A percentile compares a stretch with the other conserved stretches of the same genome.
phyloP scores from a whole-genome alignment of 2,113 vertebrate species.

The Petroica traversi region DNA sequence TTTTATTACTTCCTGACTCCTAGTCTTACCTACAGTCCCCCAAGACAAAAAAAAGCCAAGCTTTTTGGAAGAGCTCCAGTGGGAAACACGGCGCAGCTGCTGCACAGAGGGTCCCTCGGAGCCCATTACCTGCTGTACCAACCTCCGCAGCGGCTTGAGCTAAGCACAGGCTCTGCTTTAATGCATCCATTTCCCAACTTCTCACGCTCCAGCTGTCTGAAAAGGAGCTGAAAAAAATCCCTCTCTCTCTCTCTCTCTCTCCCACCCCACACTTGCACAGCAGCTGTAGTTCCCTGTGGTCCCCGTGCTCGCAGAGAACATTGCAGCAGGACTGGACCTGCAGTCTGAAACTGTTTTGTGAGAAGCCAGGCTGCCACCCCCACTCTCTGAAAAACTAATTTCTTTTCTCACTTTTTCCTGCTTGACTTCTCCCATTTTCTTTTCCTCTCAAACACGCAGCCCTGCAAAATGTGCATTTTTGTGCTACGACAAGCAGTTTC shows the following conservation, averaged over 20 bases:
- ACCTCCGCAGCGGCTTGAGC: neutral
- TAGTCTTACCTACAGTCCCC: constrained; percentile 22
- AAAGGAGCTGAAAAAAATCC: neutral
- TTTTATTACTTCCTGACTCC: constrained; percentile 55
- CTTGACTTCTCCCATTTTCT: neutral
- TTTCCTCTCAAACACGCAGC: neutral
- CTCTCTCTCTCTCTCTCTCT: neutral
- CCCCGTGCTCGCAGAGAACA: accelerated
- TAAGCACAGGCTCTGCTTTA: neutral
- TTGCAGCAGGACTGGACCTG: neutral
- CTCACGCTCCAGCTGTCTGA: constrained; percentile 23
- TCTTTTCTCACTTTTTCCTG: neutral
- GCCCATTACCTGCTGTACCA: constrained; percentile 21
- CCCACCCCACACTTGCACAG: neutral
- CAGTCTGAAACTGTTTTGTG: accelerated
- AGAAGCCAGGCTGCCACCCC: neutral
- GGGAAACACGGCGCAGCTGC: neutral
- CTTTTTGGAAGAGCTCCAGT: constrained; percentile 25
- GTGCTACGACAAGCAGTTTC: accelerated
- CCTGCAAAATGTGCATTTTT: neutral
- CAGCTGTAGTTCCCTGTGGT: neutral
- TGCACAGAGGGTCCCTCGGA: neutral
- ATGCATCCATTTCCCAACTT: neutral
- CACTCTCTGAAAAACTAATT: neutral
- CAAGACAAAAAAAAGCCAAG: neutral